phyloP scores from a whole-genome alignment of 2,888 invertebrate genomes.

The Eupithecia exiguata region DNA sequence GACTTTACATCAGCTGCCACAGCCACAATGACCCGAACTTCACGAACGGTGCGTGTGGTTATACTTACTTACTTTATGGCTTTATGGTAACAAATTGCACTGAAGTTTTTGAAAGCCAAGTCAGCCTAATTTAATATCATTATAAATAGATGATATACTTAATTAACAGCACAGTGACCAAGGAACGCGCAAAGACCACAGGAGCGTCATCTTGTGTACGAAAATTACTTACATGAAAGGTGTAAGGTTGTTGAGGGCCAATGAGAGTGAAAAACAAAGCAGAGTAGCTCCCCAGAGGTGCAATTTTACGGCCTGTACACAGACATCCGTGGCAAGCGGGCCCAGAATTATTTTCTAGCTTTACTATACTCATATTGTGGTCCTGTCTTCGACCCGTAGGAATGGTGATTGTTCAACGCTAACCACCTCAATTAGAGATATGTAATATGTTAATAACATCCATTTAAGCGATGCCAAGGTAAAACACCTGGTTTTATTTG shows the following conservation, averaged over 20 bases:
- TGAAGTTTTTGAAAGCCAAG: too few species aligned
- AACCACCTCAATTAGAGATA: not conserved
- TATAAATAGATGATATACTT: too few species aligned
- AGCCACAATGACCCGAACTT: too few species aligned
- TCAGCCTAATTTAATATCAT: too few species aligned
- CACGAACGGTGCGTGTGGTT: too few species aligned
- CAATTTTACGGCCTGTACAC: conserved; percentile 26
- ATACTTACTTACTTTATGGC: too few species aligned
- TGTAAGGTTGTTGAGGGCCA: conserved; percentile 30
- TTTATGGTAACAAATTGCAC: too few species aligned
- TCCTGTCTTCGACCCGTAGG: not conserved
- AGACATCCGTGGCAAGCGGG: conserved; percentile 39
- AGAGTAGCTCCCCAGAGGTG: conserved; percentile 29
- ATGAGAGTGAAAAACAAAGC: conserved; percentile 28
- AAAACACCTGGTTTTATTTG: not conserved
- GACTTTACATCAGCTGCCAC: too few species aligned
- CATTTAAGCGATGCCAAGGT: not conserved
- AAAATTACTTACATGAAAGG: conserved; percentile 38
- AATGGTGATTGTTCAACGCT: not conserved
- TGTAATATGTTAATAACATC: not conserved
- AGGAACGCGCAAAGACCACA: not conserved
- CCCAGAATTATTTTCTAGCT: conserved; percentile 29
- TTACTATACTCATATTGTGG: conserved; percentile 29
- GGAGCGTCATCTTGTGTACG: not conserved
- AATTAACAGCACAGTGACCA: not conserved